A percentile compares a stretch with the other conserved stretches of the same genome.
phyloP scores from a whole-genome alignment of 2,888 invertebrate species.

The Agonopterix alstromeriana region DNA sequence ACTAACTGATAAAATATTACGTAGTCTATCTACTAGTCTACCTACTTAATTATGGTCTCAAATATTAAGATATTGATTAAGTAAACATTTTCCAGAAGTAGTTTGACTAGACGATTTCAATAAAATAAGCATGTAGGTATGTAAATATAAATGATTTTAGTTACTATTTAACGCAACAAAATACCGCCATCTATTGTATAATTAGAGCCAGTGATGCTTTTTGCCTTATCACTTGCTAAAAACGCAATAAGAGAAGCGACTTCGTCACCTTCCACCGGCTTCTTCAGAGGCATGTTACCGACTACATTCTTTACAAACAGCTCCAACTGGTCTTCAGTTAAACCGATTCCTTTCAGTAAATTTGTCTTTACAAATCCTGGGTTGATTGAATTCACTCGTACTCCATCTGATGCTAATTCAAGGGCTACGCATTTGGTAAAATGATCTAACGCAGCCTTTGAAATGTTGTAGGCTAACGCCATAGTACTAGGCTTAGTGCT shows the following conservation, averaged over 20 bases:
- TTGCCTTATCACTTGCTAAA: slow-evolving; percentile 89
- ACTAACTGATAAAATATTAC: no score
- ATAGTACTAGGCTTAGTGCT: slow-evolving; percentile 82
- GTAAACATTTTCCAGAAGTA: no score
- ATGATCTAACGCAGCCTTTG: slow-evolving; percentile 95
- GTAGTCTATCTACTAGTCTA: no score
- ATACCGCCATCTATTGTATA: slow-evolving; percentile 56
- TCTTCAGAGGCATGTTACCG: slow-evolving; percentile 91
- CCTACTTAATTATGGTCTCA: no score
- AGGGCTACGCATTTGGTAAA: slow-evolving; percentile 94
- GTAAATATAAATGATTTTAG: not conserved
- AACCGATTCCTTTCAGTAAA: slow-evolving; percentile 81
- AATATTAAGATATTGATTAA: no score
- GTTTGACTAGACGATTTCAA: no score
- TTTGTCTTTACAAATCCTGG: slow-evolving; percentile 96
- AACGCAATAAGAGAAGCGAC: slow-evolving; percentile 92
- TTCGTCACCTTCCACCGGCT: slow-evolving; percentile 87
- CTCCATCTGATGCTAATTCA: slow-evolving; percentile 86
- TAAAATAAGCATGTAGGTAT: not conserved
- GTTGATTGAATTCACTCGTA: slow-evolving; percentile 92
- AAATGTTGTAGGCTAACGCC: slow-evolving; percentile 91
- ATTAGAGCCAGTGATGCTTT: slow-evolving; percentile 90
- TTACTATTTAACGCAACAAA: slow-evolving; percentile 26
- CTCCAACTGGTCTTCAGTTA: slow-evolving; percentile 83
- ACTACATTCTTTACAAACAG: slow-evolving; percentile 78